These are phyloP conservation scores for Lanistes nyassanus DNA, from an alignment of 1,140 invertebrate genomes.

Conservation along the genomic window DNA sequence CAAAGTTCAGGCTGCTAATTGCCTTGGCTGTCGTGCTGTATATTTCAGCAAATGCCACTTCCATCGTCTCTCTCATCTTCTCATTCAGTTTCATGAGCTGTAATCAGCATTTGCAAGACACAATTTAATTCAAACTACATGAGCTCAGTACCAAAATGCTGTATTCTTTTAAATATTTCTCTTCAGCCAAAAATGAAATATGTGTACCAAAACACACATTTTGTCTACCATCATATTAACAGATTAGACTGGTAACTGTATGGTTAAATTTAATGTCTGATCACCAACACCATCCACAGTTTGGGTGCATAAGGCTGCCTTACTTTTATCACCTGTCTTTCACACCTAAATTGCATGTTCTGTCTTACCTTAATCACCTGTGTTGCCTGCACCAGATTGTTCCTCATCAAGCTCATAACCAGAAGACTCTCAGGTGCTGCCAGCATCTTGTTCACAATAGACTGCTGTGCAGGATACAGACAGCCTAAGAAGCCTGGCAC, in stretches of 20 bases:
- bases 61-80: constrained; percentile 44
- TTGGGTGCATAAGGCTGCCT: too few relatives aligned
- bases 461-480: constrained; percentile 21
- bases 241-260: not conserved
- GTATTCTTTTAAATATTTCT: not conserved
- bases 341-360: too few relatives aligned
- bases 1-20: not conserved
- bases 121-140: not conserved
- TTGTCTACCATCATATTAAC: too few relatives aligned
- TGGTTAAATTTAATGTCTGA: not conserved
- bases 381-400: constrained; percentile 51
- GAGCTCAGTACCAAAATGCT: not conserved
- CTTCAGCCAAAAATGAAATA: not conserved
- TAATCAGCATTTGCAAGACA: constrained; percentile 2
- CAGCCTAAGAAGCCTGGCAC: not conserved
- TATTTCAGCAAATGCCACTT: constrained; percentile 55
- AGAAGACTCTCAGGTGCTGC: constrained; percentile 54
- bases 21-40: constrained; percentile 35
- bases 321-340: constrained; percentile 62
- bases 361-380: constrained; percentile 61
- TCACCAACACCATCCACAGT: not conserved
- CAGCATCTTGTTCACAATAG: constrained; percentile 58
- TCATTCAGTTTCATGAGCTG: constrained; percentile 40
- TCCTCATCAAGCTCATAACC: constrained; percentile 54
- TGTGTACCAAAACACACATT: too few relatives aligned